phyloP scores from a whole-genome alignment of 2,113 vertebrate genomes.

The Propithecus coquereli region DNA sequence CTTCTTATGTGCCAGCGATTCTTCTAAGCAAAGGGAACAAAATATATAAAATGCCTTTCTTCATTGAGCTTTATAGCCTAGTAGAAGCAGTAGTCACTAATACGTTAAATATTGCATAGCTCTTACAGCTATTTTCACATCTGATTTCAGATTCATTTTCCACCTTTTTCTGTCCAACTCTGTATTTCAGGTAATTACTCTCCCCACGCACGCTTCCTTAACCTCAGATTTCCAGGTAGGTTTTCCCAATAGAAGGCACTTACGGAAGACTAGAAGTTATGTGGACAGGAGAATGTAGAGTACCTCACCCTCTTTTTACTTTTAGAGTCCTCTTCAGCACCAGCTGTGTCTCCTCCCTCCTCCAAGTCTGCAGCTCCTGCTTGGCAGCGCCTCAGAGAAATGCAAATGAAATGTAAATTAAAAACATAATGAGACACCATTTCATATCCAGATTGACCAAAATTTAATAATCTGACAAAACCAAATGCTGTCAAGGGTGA shows the following conservation, averaged over 20 bases:
- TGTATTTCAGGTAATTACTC: not conserved
- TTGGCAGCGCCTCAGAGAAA: slow-evolving; percentile 60
- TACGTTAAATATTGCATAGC: not conserved
- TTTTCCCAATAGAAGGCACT: not conserved
- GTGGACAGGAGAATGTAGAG: not conserved
- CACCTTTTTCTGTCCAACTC: not conserved
- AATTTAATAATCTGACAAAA: slow-evolving; percentile 72
- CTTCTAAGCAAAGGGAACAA: not conserved
- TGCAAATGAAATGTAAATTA: slow-evolving; percentile 70
- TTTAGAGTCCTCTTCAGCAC: not conserved
- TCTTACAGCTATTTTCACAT: not conserved
- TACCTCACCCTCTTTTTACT: not conserved
- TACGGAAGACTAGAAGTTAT: not conserved
- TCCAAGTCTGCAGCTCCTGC: slow-evolving; percentile 8
- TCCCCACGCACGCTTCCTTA: not conserved
- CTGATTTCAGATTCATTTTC: not conserved
- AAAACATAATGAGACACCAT: slow-evolving; percentile 59
- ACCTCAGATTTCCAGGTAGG: not conserved
- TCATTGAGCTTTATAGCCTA: not conserved
- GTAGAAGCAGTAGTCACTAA: not conserved
- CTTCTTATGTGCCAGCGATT: not conserved
- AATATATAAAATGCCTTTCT: not conserved
- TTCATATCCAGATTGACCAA: slow-evolving; percentile 60
- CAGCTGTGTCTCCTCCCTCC: slow-evolving; percentile 38
- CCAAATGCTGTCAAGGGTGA: slow-evolving; percentile 48